Percentiles rank a stretch among this genome's conserved stretches.
Evolutionary conservation across 2,888 invertebrate species (phyloP).

Genomic region (Electrophaes corylata): DNA sequence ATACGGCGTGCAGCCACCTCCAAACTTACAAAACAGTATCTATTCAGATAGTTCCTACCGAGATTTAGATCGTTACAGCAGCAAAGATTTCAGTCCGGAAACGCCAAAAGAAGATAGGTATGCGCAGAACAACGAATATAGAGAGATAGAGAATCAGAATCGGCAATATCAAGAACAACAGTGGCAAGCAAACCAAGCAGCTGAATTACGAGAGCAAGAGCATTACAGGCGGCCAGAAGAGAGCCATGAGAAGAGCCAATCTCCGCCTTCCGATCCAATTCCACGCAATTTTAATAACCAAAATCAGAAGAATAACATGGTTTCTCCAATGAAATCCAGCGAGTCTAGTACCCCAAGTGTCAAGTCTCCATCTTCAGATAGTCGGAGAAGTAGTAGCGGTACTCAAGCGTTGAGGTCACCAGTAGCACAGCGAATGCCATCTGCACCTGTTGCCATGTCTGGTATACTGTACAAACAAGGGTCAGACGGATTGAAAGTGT

Average conservation of each 20-base stretch:
- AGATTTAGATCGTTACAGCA: constrained; percentile 76
- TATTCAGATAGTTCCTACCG: constrained; percentile 77
- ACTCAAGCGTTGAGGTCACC: constrained; percentile 90
- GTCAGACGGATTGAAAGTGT: constrained; percentile 95
- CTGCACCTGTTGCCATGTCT: constrained; percentile 93
- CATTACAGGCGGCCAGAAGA: constrained; percentile 63
- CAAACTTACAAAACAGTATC: constrained; percentile 78
- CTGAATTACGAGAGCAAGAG: constrained; percentile 67
- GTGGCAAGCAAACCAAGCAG: constrained; percentile 69
- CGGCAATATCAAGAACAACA: constrained; percentile 70
- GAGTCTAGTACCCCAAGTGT: constrained; percentile 77
- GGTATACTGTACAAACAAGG: constrained; percentile 97
- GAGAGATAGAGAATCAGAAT: constrained; percentile 69
- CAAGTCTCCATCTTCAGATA: constrained; percentile 79
- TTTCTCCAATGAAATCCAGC: constrained; percentile 78
- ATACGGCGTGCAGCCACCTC: constrained; percentile 80
- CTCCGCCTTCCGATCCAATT: constrained; percentile 59
- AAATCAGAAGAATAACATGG: constrained; percentile 59
- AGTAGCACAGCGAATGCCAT: constrained; percentile 91
- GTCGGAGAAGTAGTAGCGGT: constrained; percentile 78
- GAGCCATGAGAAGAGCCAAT: constrained; percentile 65
- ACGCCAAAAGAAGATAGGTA: constrained; percentile 67
- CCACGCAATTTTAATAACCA: constrained; percentile 53
- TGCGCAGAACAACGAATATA: constrained; percentile 70
- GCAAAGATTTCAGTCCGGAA: constrained; percentile 74